Conservation (phyloP, 2,113 vertebrate species). For the Mustela nigripes region DNA sequence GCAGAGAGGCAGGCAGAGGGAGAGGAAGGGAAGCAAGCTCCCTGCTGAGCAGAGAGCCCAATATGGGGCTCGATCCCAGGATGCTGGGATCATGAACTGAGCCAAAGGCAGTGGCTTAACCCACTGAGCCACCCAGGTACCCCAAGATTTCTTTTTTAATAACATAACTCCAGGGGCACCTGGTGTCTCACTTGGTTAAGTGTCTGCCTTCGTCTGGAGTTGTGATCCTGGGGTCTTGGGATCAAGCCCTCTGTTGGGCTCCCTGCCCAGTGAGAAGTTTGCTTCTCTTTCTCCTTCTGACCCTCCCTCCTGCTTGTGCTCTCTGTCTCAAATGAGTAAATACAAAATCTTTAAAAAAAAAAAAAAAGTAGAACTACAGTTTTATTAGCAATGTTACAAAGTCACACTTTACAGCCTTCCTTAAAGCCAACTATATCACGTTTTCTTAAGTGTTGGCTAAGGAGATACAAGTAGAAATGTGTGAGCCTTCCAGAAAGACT, state of each 20-base stretch:
- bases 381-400: neutral
- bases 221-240: neutral
- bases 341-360: neutral
- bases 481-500: slow-evolving; percentile 4
- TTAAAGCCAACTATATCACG: neutral
- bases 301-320: neutral
- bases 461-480: neutral
- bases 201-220: neutral
- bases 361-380: neutral
- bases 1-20: too few species aligned
- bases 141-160: neutral
- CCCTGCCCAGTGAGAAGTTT: neutral
- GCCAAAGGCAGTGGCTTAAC: too few species aligned
- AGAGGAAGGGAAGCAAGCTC: too few species aligned
- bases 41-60: too few species aligned
- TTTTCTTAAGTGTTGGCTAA: neutral
- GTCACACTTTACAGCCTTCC: neutral
- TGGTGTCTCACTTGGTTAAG: neutral
- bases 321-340: neutral
- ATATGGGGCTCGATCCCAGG: too few species aligned
- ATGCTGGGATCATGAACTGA: too few species aligned
- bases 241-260: neutral
- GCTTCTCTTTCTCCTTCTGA: neutral
- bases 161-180: neutral
- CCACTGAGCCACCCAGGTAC: too few species aligned